Evolutionary conservation across 2,888 invertebrate species (phyloP).

Genomic region (Idaea dimidiata): DNA sequence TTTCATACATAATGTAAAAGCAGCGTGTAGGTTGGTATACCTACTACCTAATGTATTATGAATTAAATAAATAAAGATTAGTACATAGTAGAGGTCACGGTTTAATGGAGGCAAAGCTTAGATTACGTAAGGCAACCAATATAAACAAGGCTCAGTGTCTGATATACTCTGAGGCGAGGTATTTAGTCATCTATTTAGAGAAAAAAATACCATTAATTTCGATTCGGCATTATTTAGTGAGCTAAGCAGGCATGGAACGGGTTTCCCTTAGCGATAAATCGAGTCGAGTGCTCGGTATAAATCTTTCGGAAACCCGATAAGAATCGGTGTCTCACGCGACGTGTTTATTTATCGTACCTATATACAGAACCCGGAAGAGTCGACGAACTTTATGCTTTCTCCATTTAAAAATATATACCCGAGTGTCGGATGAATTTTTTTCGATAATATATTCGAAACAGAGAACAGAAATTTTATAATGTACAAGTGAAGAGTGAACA

Average conservation of each 20-base stretch:
- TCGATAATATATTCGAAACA: conserved; percentile 22
- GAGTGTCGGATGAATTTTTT: conserved; percentile 22
- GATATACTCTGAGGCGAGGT: conserved; percentile 69
- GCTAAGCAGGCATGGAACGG: conserved; percentile 77
- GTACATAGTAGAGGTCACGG: conserved; percentile 41
- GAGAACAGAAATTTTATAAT: conserved; percentile 20
- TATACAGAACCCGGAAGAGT: conserved; percentile 64
- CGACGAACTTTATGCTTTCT: conserved; percentile 58
- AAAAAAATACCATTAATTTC: conserved; percentile 74
- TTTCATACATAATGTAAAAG: conserved; percentile 13
- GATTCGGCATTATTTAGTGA: conserved; percentile 74
- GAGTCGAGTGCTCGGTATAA: conserved; percentile 71
- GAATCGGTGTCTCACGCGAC: conserved; percentile 78
- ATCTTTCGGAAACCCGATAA: conserved; percentile 75
- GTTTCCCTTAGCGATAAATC: conserved; percentile 73
- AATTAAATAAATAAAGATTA: conserved; percentile 25
- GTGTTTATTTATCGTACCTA: conserved; percentile 65
- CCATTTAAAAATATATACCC: conserved; percentile 38
- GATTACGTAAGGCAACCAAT: conserved; percentile 65
- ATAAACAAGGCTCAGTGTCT: conserved; percentile 63
- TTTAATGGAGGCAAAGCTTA: conserved; percentile 64
- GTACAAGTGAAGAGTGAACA: conserved; percentile 5
- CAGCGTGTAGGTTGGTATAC: conserved; percentile 11
- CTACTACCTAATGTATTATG: background rate
- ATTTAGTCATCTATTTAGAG: conserved; percentile 80